phyloP scores from a whole-genome alignment of 2,888 invertebrate species.

The Loripinus fragilis region DNA sequence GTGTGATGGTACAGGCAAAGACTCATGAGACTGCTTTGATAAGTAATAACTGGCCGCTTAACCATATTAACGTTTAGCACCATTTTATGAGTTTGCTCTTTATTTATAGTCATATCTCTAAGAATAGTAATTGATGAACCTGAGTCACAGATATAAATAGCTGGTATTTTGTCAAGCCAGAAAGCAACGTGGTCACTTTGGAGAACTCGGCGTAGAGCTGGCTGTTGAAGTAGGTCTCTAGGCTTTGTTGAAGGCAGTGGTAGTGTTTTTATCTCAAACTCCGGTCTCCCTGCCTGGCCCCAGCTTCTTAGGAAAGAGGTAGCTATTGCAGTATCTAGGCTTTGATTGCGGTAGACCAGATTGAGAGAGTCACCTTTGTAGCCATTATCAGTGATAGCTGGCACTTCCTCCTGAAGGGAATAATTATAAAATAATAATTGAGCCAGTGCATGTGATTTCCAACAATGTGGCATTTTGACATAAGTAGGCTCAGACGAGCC shows the following conservation, averaged over 20 bases:
- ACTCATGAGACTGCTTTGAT: too few relatives aligned
- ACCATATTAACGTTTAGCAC: too few relatives aligned
- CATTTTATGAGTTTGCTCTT: too few relatives aligned
- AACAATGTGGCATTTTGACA: too few relatives aligned
- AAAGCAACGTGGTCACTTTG: conserved; percentile 2
- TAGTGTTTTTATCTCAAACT: background rate
- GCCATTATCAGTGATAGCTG: background rate
- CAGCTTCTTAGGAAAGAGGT: background rate
- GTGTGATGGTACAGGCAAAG: too few relatives aligned
- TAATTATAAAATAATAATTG: too few relatives aligned
- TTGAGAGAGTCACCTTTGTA: background rate
- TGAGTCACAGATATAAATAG: conserved; percentile 1
- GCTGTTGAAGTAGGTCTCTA: background rate
- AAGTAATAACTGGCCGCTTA: too few relatives aligned
- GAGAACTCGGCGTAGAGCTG: background rate
- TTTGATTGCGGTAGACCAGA: background rate
- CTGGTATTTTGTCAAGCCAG: background rate
- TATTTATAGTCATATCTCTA: too few relatives aligned
- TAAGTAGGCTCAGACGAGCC: too few relatives aligned
- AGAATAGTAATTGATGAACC: too few relatives aligned
- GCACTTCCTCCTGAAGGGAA: too few relatives aligned
- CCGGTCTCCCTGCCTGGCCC: background rate
- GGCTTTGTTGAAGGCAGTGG: background rate
- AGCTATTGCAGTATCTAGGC: background rate
- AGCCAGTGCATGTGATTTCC: too few relatives aligned